phyloP scores from a whole-genome alignment of 2,113 vertebrate species.

The Pogonocichla stellata region DNA sequence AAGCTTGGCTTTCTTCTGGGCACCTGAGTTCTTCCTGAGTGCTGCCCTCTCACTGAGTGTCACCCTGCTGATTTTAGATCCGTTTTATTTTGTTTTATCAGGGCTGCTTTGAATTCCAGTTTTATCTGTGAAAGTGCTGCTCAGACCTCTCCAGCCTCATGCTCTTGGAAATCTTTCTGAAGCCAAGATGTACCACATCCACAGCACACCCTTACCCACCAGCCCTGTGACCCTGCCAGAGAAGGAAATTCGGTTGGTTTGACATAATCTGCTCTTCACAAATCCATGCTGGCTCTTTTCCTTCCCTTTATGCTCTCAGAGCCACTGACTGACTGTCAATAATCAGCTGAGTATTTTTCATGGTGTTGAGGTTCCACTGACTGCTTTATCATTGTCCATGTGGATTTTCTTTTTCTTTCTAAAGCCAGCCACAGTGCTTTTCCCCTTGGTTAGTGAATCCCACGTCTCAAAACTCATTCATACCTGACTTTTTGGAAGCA shows the following conservation, averaged over 20 bases:
- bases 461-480: neutral
- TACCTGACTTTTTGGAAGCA: neutral
- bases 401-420: neutral
- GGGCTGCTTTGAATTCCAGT: neutral
- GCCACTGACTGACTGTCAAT: neutral
- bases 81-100: neutral
- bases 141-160: neutral
- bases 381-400: neutral
- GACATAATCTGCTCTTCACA: neutral
- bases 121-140: neutral
- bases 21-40: neutral
- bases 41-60: neutral
- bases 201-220: neutral
- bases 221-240: neutral
- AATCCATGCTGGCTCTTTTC: rapidly evolving
- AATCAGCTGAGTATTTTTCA: neutral
- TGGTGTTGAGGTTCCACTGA: neutral
- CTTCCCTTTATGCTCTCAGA: neutral
- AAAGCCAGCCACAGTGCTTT: neutral
- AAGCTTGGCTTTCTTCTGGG: neutral
- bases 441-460: neutral
- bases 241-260: neutral
- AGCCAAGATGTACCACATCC: neutral
- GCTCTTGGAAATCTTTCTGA: neutral
- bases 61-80: neutral